Evolutionary conservation across 2,113 vertebrate genomes (phyloP).

Genomic region (Pelecanus crispus): DNA sequence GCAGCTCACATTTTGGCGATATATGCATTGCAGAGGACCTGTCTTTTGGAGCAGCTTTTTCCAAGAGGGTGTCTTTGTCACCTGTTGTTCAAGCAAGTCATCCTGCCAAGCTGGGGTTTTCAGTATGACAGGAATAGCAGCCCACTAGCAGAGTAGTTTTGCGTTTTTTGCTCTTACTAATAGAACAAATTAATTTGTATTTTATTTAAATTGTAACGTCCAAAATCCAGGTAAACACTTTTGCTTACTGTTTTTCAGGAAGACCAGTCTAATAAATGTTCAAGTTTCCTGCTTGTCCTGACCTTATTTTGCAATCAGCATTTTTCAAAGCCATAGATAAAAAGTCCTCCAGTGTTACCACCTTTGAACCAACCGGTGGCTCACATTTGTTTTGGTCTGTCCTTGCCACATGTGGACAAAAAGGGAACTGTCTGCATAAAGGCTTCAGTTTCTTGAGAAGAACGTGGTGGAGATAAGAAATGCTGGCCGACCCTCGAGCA

Average conservation of each 20-base stretch:
- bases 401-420: neutral
- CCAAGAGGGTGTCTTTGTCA: neutral
- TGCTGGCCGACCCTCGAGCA: neutral
- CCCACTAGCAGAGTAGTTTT: neutral
- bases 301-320: neutral
- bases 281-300: neutral
- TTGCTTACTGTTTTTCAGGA: neutral
- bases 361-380: neutral
- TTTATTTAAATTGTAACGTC: neutral
- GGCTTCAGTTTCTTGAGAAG: neutral
- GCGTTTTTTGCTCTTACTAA: neutral
- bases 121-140: neutral
- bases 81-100: neutral
- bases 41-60: neutral
- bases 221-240: neutral
- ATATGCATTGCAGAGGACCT: neutral
- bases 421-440: neutral
- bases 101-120: neutral
- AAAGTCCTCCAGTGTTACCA: neutral
- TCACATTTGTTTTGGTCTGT: neutral
- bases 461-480: neutral
- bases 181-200: neutral
- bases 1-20: neutral
- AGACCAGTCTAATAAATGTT: neutral
- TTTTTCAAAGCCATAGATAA: neutral